Evolutionary conservation across 2,888 invertebrate species (phyloP).

Genomic region (Antheraea yamamai): DNA sequence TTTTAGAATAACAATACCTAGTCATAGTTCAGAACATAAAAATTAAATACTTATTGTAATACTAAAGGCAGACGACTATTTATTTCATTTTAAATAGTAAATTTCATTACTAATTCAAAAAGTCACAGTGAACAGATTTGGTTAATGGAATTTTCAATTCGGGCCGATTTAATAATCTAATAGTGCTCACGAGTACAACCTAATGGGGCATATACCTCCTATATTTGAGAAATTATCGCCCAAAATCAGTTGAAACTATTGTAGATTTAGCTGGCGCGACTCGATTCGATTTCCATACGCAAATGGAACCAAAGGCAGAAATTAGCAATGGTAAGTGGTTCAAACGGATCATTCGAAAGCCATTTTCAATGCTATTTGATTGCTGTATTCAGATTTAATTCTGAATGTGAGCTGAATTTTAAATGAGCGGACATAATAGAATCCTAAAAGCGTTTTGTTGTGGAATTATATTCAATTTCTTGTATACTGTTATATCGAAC

Average conservation of each 20-base stretch:
- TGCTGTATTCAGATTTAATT: constrained; percentile 53
- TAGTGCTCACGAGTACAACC: background rate
- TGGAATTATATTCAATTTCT: background rate
- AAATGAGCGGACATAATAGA: constrained; percentile 6
- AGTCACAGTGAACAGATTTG: background rate
- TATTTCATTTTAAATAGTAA: background rate
- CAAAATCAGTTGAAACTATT: constrained; percentile 48
- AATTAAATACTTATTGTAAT: background rate
- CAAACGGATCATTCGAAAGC: constrained; percentile 56
- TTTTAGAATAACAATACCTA: no score
- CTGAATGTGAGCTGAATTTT: constrained; percentile 13
- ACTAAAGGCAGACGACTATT: background rate
- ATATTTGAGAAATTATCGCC: background rate
- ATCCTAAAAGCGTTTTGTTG: background rate
- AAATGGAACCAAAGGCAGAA: constrained; percentile 69
- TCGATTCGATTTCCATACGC: constrained; percentile 70
- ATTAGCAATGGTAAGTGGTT: constrained; percentile 67
- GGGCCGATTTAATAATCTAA: background rate
- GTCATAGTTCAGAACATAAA: background rate
- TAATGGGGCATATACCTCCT: background rate
- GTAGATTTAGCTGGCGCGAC: constrained; percentile 47
- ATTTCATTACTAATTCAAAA: background rate
- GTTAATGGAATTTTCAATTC: background rate
- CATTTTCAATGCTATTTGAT: constrained; percentile 62
- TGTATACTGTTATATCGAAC: background rate